Base-by-base conservation (phyloP, 2,797 vertebrate genomes). In the Leptodactylus fallax region DNA sequence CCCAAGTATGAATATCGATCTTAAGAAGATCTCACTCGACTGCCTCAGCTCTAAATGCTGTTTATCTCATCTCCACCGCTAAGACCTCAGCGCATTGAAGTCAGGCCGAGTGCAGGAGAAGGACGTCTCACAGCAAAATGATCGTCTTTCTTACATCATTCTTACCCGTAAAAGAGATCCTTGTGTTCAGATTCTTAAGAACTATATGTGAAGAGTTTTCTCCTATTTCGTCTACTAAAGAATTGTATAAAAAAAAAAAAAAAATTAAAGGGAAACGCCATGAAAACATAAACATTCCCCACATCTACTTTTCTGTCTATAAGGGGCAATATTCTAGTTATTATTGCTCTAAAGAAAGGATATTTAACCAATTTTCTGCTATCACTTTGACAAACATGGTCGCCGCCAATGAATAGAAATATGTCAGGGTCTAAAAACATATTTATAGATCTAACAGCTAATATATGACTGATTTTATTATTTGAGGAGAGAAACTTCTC, bases 1-100 rank as follows among this genome's bases (percentile, higher is more conserved):
- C 88, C 88, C 90, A 83, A 88, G 90, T 93, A 85, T 94, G 91
- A 80, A 82, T 93, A 92, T 91, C 82, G 92, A 93, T 95, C 92
- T 92, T 90, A 90, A 81, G 45, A 90, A 90, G 91, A 91, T 85
- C 91, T 90, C 87, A 92, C 90, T 92, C 91, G 86, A 79, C 81
- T 85, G 87, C 90, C 49, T 90, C 89, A n/a, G 90, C 91, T 90
- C 90, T 88, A 87, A 92, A 91, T 88, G 81, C 79, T 17, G 74
- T 93, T 93, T 90, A 91, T 93, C 88, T 92, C 93, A 93, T 94
- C 89, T 83, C 71, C 90, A 86, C 87, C 45, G 9, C 79, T 91
- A 89, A 83, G 88, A 82, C 83, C 89, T 90, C 53, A 21, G 76
- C 74, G 85, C 86, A 90, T 92, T 93, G 78, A 71, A 27, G 51